Base-by-base conservation (phyloP, 2,888 invertebrate genomes). In the Adineta ricciae region DNA sequence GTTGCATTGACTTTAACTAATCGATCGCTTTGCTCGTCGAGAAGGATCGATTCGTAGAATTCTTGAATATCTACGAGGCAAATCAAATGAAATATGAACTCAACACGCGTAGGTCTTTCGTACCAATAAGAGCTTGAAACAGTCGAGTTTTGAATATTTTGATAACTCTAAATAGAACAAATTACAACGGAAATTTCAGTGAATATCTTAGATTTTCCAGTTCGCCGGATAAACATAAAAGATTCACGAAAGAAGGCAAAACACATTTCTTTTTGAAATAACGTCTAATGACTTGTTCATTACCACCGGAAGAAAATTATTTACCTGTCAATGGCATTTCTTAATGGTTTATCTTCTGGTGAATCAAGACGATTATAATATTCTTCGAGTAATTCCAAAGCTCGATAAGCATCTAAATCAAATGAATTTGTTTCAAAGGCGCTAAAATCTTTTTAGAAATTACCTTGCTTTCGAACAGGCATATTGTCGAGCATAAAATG, bases 101-200 rank as follows among this genome's bases (percentile, higher is more conserved):
- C n/a, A n/a, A n/a, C n/a, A n/a, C n/a, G n/a, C n/a, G n/a, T n/a
- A n/a, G 11, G 5, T 46, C 11, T 11, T 8, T 46, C 94, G 93
- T 92, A 98, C 97, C 98, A 92, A 99, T 93, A 88, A 99, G 92
- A 87, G 98, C 97, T 92, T 97, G 97, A 92, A 99, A 99, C 87
- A 99, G 94, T 87, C 96, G 93, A 88, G 96, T 97, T 92, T 99
- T 98, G 93, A 99, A 98, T 92, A 97, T 96, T 89, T 96, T 93
- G 91, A 99, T 97, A 90, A 99, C 96, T 88, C 97, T 78, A 41
- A 78, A 78, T 1, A 36, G 2, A 78, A 41, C 93, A 78, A 78
- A 36, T n/a, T n/a, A n/a, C n/a, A n/a, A 56, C 32, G 27, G 32
- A 64, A 19, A 64, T 36, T 19, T 16, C 1, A 19, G 14, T 32